Percentiles rank a stretch among this genome's conserved stretches.
Evolutionary conservation across 1,140 invertebrate species (phyloP).

Genomic region (Bombus fervidus): DNA sequence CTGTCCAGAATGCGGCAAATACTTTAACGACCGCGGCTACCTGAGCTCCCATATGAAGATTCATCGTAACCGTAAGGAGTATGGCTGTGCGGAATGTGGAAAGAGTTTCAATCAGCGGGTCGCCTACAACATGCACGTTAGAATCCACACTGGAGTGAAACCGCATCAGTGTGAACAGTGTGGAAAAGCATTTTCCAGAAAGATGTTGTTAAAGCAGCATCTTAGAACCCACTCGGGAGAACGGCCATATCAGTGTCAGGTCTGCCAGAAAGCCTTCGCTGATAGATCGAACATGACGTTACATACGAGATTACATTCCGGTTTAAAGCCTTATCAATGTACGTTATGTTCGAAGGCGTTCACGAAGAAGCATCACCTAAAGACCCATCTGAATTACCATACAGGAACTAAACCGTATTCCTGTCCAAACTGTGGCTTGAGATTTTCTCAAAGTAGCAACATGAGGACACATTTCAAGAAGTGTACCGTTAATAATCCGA

Average conservation of each 20-base stretch:
- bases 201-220: constrained; percentile 91
- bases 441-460: constrained; percentile 90
- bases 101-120: constrained; percentile 92
- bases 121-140: constrained; percentile 91
- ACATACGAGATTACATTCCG: constrained; percentile 90
- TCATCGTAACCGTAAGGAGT: constrained; percentile 89
- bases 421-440: constrained; percentile 87
- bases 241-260: constrained; percentile 88
- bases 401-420: constrained; percentile 90
- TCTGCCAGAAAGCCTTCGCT: constrained; percentile 89
- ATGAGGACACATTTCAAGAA: constrained; percentile 91
- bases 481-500: constrained; percentile 79
- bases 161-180: constrained; percentile 93
- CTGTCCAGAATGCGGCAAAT: constrained; percentile 90
- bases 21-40: constrained; percentile 90
- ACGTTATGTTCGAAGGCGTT: constrained; percentile 93
- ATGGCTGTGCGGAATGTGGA: constrained; percentile 88
- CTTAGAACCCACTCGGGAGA: constrained; percentile 90
- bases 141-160: constrained; percentile 91
- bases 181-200: constrained; percentile 92
- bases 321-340: constrained; percentile 94
- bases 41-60: constrained; percentile 91
- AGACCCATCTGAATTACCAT: constrained; percentile 93
- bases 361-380: constrained; percentile 92
- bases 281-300: constrained; percentile 92